Evolutionary conservation across 2,888 invertebrate species (phyloP), one percentile per base, ranked within the genome.

Genomic region (Leucozona laternaria): DNA sequence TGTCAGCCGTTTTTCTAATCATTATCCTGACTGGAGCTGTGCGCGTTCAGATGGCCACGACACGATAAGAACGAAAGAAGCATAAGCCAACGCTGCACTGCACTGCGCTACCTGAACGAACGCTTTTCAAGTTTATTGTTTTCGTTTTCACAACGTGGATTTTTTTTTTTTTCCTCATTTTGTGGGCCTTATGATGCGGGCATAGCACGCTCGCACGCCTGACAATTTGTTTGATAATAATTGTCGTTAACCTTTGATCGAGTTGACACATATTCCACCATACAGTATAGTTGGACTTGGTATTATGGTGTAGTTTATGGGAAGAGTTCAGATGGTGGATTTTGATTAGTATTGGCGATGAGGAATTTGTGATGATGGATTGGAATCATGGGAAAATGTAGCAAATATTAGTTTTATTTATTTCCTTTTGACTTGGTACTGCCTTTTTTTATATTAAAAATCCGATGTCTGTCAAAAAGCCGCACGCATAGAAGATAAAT

Each of bases 161-260:
- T 60, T 0, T 31, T 57, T 11, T 5, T 34, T 10, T 17, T 28
- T 58, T 3, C 43, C 22, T 40, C 15, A 11, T 64, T 28, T 64
- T 64, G 3, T 40, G 8, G 57, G 57, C 48, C 20, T 43, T 37
- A 53, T 53, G 66, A 57, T 48, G 40, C 64, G 64, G 55, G 31
- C 70, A 57, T 55, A 66, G 62, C 68, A 70, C 62, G 55, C 84
- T 81, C 70, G 86, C 79, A 72, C 81, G 89, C 88, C 90, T 92
- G 92, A 92, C 91, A 92, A 92, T 92, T 92, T 92, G 92, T 91
- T 92, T 90, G 90, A 91, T 91, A 92, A 91, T 92, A 92, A 92
- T 92, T 92, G 91, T 86, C 86, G 86, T 91, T 90, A 91, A 91
- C 91, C 91, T 90, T 90, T 90, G 90, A 88, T 89, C 91, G 90